A percentile compares a stretch with the other conserved stretches of the same genome.
These are phyloP conservation scores for Genyomyrus donnyi DNA, from an alignment of 2,113 vertebrate genomes.

Conservation along the genomic window DNA sequence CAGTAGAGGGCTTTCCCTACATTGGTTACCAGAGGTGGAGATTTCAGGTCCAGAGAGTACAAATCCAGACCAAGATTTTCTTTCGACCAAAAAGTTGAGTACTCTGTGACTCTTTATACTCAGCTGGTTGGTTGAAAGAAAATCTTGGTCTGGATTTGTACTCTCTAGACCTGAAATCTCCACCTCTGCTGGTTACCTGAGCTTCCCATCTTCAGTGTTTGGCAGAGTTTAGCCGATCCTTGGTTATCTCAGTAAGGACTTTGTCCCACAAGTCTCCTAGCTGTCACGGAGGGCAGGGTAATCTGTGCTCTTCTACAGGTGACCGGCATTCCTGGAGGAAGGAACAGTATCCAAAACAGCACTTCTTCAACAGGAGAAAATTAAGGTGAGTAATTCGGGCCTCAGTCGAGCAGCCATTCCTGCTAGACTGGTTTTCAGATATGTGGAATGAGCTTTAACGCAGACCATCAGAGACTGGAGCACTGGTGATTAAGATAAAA, in stretches of 20 bases:
- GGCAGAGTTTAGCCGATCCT: background rate
- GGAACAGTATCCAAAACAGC: conserved; percentile 54
- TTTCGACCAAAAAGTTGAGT: too few species aligned
- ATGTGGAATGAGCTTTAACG: background rate
- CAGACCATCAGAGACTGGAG: background rate
- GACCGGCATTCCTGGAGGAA: conserved; percentile 49
- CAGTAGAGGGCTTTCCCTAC: background rate
- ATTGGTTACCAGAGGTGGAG: background rate
- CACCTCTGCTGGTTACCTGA: background rate
- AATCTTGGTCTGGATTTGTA: too few species aligned
- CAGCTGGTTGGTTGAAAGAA: too few species aligned
- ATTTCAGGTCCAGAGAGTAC: too few species aligned
- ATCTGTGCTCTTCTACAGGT: conserved; percentile 43
- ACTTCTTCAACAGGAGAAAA: conserved; percentile 65
- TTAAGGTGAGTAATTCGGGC: conserved; percentile 49
- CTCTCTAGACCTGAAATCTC: too few species aligned
- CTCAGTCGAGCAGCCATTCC: background rate
- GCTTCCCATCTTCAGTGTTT: background rate
- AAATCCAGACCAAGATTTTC: too few species aligned
- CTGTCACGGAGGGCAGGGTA: background rate
- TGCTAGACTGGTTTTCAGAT: background rate
- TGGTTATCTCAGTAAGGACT: background rate
- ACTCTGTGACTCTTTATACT: too few species aligned
- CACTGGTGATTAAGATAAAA: background rate
- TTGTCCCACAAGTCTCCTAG: background rate